These are phyloP conservation scores for Misgurnus anguillicaudatus DNA, from an alignment of 2,113 vertebrate species.

Conservation along the genomic window DNA sequence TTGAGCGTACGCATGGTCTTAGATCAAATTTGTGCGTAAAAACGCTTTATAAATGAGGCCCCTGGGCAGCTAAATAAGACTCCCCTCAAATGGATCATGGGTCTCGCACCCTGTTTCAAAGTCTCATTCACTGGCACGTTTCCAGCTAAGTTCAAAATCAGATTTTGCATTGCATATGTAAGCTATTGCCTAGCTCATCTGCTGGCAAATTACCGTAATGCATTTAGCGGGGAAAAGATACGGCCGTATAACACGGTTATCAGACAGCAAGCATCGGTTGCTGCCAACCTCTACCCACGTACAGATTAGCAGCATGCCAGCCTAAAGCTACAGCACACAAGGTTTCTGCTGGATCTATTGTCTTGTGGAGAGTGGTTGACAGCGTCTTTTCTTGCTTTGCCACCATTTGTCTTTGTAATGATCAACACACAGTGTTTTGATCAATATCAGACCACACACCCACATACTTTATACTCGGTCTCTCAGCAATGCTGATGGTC, in stretches of 20 bases:
- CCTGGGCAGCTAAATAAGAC: constrained; percentile 21
- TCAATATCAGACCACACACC: constrained; percentile 39
- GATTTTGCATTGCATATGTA: constrained; percentile 61
- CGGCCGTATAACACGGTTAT: constrained; percentile 68
- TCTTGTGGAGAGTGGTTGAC: constrained; percentile 47
- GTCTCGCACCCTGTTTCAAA: background rate
- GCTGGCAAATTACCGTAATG: constrained; percentile 72
- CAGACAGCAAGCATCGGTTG: constrained; percentile 30
- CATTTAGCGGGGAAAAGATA: constrained; percentile 71
- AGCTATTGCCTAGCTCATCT: constrained; percentile 66
- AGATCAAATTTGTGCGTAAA: too few relatives aligned
- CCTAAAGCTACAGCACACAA: constrained; percentile 42
- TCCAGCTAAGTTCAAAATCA: constrained; percentile 54
- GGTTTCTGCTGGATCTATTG: constrained; percentile 22
- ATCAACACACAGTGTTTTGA: constrained; percentile 34
- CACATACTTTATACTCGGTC: constrained; percentile 1
- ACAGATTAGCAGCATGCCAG: background rate
- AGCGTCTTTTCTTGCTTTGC: constrained; percentile 31
- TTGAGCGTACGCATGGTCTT: too few relatives aligned
- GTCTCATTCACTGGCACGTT: constrained; percentile 22
- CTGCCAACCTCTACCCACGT: background rate
- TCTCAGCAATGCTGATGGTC: constrained; percentile 24
- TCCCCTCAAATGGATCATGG: background rate
- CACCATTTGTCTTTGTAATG: constrained; percentile 31
- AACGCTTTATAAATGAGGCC: too few relatives aligned